Conservation (phyloP, 2,113 vertebrate species). For the Mystacornis crossleyi region DNA sequence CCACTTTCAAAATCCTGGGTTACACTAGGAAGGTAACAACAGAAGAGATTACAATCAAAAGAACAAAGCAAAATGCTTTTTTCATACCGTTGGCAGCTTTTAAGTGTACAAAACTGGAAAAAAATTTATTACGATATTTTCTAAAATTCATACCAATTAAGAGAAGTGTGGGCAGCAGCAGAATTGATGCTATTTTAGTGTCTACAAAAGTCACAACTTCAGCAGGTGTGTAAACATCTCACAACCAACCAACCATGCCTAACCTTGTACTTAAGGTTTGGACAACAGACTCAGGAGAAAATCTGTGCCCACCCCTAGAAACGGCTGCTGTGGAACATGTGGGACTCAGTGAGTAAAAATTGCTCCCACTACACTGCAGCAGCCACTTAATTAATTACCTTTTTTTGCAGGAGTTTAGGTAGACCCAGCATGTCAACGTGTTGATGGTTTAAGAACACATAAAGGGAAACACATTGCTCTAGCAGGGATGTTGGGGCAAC, state of each 20-base stretch:
- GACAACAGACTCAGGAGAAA: background rate
- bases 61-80: background rate
- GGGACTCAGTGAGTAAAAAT: background rate
- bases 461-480: background rate
- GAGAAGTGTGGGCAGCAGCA: background rate
- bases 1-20: background rate
- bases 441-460: background rate
- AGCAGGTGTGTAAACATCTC: background rate
- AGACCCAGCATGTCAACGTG: rapidly evolving
- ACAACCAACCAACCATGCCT: background rate
- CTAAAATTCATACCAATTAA: background rate
- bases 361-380: background rate
- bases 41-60: background rate
- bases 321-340: background rate
- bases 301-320: background rate
- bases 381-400: background rate
- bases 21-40: background rate
- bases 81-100: background rate
- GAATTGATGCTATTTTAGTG: background rate
- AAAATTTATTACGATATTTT: background rate
- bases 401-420: background rate
- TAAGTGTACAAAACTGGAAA: background rate
- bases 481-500: background rate
- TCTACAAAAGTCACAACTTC: background rate
- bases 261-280: background rate